Conservation (phyloP, 2,888 invertebrate species). For the Thymelicus acteon region DNA sequence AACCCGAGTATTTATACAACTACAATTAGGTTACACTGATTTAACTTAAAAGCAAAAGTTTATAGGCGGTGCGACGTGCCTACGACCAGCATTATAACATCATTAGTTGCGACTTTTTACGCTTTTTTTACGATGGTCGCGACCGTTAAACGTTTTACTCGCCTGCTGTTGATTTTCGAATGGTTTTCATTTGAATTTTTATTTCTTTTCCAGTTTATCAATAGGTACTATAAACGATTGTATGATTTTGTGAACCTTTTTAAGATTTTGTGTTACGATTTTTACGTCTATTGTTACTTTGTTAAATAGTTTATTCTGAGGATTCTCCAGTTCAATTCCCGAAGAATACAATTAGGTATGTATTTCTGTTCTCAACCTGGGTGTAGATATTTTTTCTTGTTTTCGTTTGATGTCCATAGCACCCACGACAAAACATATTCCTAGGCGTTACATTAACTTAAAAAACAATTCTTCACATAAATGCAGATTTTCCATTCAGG, state of each 20-base stretch:
- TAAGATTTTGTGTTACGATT: no score
- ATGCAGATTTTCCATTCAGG: no score
- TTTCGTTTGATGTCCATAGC: no score
- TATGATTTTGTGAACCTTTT: neutral
- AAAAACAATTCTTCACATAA: no score
- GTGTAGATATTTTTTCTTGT: no score
- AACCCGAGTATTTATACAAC: neutral
- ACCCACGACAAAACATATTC: no score
- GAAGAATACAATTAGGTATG: no score
- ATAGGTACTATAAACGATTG: neutral
- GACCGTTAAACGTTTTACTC: conserved; percentile 40
- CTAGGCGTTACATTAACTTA: no score
- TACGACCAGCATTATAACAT: conserved; percentile 43
- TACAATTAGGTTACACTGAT: conserved; percentile 31
- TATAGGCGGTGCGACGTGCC: conserved; percentile 22
- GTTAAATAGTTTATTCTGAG: no score
- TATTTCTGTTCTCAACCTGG: no score
- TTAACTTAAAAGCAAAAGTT: conserved; percentile 33
- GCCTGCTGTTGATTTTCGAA: conserved; percentile 36
- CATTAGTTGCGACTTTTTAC: conserved; percentile 45
- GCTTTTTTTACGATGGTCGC: conserved; percentile 43
- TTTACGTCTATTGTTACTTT: no score
- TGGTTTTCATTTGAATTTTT: conserved; percentile 29
- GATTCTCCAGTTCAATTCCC: no score
- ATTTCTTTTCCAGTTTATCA: neutral